Percentiles rank a stretch among this genome's conserved stretches.
Conservation (phyloP, 92 coral and sea anemone genomes). For the Isaurus tuberculatus region DNA sequence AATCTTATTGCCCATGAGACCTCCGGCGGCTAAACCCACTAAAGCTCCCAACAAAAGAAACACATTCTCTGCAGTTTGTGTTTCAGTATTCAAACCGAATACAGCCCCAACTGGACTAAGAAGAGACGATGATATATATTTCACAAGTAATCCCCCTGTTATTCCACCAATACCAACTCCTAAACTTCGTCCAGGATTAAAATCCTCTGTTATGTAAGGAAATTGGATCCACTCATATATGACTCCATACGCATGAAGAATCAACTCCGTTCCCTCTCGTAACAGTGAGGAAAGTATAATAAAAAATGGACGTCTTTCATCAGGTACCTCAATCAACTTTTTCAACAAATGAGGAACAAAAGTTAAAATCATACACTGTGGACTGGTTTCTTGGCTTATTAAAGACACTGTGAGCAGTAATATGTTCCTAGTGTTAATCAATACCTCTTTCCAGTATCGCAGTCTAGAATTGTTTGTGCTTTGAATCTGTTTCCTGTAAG, state of each 20-base stretch:
- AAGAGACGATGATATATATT: background rate
- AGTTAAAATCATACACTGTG: background rate
- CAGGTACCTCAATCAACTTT: background rate
- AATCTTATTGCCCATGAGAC: conserved; percentile 3
- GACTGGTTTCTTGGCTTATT: background rate
- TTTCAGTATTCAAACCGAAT: too few species aligned
- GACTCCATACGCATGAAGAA: conserved; percentile 8
- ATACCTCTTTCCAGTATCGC: conserved; percentile 26
- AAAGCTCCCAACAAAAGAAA: background rate
- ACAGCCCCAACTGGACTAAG: background rate
- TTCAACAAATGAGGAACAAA: background rate
- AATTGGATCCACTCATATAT: conserved; percentile 24
- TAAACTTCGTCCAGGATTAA: conserved; percentile 9
- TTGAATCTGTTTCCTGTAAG: conserved; percentile 17
- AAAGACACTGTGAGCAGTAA: conserved; percentile 1
- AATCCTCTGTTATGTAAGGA: background rate
- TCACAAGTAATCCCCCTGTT: conserved; percentile 12
- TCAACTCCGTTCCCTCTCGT: conserved; percentile 20
- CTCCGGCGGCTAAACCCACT: conserved; percentile 1
- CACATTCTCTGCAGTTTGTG: background rate
- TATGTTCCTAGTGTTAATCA: conserved; percentile 22
- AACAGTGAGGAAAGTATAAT: background rate
- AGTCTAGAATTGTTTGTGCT: background rate
- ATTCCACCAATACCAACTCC: conserved; percentile 27
- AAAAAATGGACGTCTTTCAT: background rate